Base-by-base conservation (phyloP, 2,113 vertebrate genomes). In the Typhlomys cinereus region DNA sequence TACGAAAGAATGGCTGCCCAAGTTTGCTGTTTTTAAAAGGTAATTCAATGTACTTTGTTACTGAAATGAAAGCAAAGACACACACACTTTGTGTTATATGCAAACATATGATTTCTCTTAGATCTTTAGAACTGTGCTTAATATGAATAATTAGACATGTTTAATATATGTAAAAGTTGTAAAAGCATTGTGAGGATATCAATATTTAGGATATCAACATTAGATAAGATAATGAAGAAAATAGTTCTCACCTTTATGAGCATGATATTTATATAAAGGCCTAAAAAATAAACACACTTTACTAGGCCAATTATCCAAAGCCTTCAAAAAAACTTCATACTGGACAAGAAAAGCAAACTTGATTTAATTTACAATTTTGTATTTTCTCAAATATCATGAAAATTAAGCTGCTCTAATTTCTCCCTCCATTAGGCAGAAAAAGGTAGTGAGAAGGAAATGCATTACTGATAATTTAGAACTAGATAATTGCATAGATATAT, bases 351-450 rank as follows among this genome's bases (percentile, higher is more conserved):
- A 59, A 87, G 7, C 74, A 94, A 87, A 83, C 18, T 34, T 93
- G 79, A 92, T 71, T 62, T 73, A 69, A 90, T 52, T 96, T 84
- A 44, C 31, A 78, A 75, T 85, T 95, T 95, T 39, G 94, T 96
- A 92, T 89, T 94, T 95, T 95, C 92, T 89, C 41, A 94, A 97
- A 96, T 94, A 91, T 80, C 93, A 97, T 75, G 66, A 94, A 88
- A 93, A 94, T 91, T 87, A 94, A 82, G 9, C 25, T 59, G 57
- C 57, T 59, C 25, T 78, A 15, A 78, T 17, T 31, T 67, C 69
- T n/a, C 17, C 66, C 25, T 93, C 94, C 86, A 88, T 88, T 97
- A 96, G 52, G 14, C 2, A 96, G 93, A 93, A 92, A 93, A 78
- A 95, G 71, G 17, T 93, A 59, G 39, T 59, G 41, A 95, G 50